Evolutionary conservation across 2,797 vertebrate species (phyloP).

Genomic region (Chromobotia macracanthus): DNA sequence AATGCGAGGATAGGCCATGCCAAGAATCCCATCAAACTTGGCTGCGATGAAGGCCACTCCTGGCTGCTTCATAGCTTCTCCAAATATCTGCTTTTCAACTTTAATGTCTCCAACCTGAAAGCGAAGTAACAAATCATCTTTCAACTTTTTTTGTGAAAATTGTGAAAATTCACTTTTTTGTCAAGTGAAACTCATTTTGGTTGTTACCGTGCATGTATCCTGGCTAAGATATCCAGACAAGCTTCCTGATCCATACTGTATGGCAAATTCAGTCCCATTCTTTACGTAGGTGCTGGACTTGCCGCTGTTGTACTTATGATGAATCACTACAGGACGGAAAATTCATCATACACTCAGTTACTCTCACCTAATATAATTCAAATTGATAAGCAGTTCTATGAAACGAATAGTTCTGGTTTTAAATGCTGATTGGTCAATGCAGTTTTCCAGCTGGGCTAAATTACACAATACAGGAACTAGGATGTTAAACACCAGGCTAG

Average conservation of each 20-base stretch:
- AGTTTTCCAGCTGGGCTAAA: no score
- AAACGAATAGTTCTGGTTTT: no score
- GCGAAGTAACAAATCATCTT: neutral
- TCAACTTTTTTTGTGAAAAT: no score
- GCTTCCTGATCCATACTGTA: slow-evolving; percentile 92
- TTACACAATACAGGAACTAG: no score
- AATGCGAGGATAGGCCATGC: slow-evolving; percentile 87
- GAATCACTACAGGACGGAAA: slow-evolving; percentile 78
- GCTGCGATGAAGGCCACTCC: slow-evolving; percentile 89
- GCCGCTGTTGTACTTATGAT: slow-evolving; percentile 87
- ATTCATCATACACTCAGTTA: neutral
- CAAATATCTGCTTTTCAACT: slow-evolving; percentile 84
- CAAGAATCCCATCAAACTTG: slow-evolving; percentile 95
- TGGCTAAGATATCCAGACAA: slow-evolving; percentile 92
- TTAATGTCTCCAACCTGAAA: slow-evolving; percentile 70
- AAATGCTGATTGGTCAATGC: no score
- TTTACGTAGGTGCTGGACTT: slow-evolving; percentile 89
- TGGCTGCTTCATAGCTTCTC: slow-evolving; percentile 92
- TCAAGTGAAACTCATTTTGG: neutral
- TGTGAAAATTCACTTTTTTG: no score
- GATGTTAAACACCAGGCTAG: no score
- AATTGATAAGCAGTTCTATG: neutral
- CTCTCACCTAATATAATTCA: neutral
- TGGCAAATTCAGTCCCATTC: slow-evolving; percentile 89
- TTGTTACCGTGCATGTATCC: slow-evolving; percentile 78